These are phyloP conservation scores for Drosophila buzzatii DNA, from an alignment of 2,888 invertebrate species.

Conservation along the genomic window DNA sequence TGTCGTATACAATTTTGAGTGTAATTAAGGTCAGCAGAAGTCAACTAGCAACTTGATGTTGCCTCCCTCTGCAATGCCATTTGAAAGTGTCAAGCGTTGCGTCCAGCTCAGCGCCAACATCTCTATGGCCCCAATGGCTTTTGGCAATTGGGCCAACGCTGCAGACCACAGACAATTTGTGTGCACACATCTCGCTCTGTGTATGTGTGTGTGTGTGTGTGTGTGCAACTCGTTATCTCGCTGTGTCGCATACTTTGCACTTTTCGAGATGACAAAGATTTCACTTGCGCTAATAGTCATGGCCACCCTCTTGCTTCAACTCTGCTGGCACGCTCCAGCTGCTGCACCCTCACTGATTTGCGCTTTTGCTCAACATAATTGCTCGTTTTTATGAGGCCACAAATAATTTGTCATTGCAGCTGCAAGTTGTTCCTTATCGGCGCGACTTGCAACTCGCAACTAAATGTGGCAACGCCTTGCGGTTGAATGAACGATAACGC, in stretches of 20 bases:
- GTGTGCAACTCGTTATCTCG: slow-evolving; percentile 45
- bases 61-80: slow-evolving; percentile 22
- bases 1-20: slow-evolving; percentile 68
- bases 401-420: slow-evolving; percentile 57
- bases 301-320: not conserved
- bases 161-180: slow-evolving; percentile 44
- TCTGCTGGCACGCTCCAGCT: not conserved
- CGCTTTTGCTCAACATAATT: slow-evolving; percentile 53
- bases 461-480: slow-evolving; percentile 31
- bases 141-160: slow-evolving; percentile 44
- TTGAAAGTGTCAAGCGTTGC: slow-evolving; percentile 44
- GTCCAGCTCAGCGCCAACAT: slow-evolving; percentile 36
- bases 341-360: slow-evolving; percentile 44
- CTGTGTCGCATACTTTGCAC: slow-evolving; percentile 47
- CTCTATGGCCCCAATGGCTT: slow-evolving; percentile 42
- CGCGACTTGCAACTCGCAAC: slow-evolving; percentile 25
- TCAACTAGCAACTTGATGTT: slow-evolving; percentile 68
- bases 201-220: slow-evolving; percentile 16
- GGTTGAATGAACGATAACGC: slow-evolving; percentile 37
- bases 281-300: slow-evolving; percentile 49
- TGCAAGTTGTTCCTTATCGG: slow-evolving; percentile 44
- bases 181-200: slow-evolving; percentile 26
- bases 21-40: slow-evolving; percentile 73
- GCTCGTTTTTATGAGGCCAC: slow-evolving; percentile 57
- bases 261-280: slow-evolving; percentile 45